These are phyloP conservation scores for Ephestia elutella DNA, from an alignment of 1,140 invertebrate species.

Conservation along the genomic window DNA sequence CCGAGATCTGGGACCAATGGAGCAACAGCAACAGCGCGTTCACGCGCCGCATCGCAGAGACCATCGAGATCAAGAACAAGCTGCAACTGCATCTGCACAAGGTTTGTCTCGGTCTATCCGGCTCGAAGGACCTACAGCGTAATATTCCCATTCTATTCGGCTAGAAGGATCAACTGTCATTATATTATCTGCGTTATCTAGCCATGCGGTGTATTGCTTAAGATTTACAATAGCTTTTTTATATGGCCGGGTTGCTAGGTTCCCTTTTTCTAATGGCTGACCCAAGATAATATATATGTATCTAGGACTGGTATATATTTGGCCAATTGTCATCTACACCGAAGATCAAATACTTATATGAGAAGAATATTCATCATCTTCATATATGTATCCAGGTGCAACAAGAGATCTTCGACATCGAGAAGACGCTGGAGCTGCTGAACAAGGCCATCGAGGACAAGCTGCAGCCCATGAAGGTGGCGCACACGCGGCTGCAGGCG, in stretches of 20 bases:
- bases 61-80: constrained; percentile 89
- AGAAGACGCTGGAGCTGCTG: constrained; percentile 88
- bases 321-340: too few relatives aligned
- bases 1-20: constrained; percentile 94
- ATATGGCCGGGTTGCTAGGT: too few relatives aligned
- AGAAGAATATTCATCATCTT: too few relatives aligned
- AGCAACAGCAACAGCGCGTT: constrained; percentile 88
- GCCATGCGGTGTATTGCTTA: too few relatives aligned
- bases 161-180: too few relatives aligned
- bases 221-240: too few relatives aligned
- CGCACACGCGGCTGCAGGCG: constrained; percentile 91
- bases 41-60: constrained; percentile 83
- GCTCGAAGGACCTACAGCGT: not conserved
- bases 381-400: constrained; percentile 76
- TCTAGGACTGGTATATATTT: too few relatives aligned
- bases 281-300: too few relatives aligned
- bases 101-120: constrained; percentile 56
- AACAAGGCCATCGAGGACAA: constrained; percentile 92
- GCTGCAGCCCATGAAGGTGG: constrained; percentile 89
- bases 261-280: too few relatives aligned
- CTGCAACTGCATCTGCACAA: constrained; percentile 89
- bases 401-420: constrained; percentile 91
- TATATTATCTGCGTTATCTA: too few relatives aligned
- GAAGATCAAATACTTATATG: too few relatives aligned
- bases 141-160: too few relatives aligned